Evolutionary conservation across 2,113 vertebrate species (phyloP).

Genomic region (Eleginops maclovinus): DNA sequence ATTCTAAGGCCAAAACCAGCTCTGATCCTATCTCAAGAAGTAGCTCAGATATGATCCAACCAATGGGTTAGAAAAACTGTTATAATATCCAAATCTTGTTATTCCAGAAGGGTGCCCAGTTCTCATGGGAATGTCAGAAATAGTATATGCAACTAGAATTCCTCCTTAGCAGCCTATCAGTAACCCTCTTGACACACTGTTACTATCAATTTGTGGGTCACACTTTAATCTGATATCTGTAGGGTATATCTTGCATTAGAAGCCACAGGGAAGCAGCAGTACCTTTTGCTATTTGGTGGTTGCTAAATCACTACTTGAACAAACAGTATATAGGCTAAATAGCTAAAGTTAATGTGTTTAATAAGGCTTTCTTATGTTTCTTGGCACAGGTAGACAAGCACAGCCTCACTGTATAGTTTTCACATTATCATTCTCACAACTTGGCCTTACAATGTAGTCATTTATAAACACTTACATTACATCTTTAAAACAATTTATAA

Average conservation of each 20-base stretch:
- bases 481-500: neutral
- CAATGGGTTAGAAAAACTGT: slow-evolving; percentile 8
- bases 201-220: neutral
- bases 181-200: neutral
- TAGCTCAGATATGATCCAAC: slow-evolving; percentile 5
- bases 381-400: neutral
- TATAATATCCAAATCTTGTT: neutral
- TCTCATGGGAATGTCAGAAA: neutral
- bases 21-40: neutral
- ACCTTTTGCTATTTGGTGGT: neutral
- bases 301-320: neutral
- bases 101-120: neutral
- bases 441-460: neutral
- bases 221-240: slow-evolving; percentile 1
- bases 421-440: neutral
- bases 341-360: neutral
- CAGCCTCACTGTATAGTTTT: neutral
- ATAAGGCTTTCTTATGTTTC: neutral
- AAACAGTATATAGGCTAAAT: neutral
- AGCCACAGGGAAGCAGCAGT: neutral
- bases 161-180: neutral
- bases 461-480: neutral
- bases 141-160: neutral
- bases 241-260: neutral
- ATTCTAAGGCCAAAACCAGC: neutral